Evolutionary conservation across 2,888 invertebrate species (phyloP).

Genomic region (Dendrolimus houi): DNA sequence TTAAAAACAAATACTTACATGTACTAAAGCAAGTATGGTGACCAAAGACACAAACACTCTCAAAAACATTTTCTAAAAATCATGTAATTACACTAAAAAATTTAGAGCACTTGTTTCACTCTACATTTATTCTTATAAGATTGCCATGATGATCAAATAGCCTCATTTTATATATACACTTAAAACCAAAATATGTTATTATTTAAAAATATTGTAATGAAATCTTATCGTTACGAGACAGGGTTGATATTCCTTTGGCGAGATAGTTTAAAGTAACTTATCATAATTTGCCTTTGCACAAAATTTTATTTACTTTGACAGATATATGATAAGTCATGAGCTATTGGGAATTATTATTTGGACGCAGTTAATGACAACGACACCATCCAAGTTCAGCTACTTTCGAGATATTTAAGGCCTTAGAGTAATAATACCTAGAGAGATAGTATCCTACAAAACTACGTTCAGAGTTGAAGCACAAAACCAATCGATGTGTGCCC

Average conservation of each 20-base stretch:
- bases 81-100: not conserved
- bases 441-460: too few relatives aligned
- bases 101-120: not conserved
- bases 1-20: conserved; percentile 13
- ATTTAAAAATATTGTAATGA: not conserved
- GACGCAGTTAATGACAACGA: too few relatives aligned
- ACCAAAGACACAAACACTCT: not conserved
- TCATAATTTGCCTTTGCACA: not conserved
- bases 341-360: not conserved
- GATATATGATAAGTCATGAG: not conserved
- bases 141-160: not conserved
- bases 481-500: too few relatives aligned
- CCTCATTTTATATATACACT: not conserved
- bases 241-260: too few relatives aligned
- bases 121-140: not conserved
- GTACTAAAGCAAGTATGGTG: conserved; percentile 11
- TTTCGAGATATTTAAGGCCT: too few relatives aligned
- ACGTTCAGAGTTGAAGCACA: too few relatives aligned
- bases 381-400: too few relatives aligned
- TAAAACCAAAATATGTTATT: not conserved
- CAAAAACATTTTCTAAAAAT: not conserved
- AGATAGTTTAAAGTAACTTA: not conserved
- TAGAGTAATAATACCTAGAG: too few relatives aligned
- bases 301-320: not conserved
- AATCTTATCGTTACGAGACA: too few relatives aligned